phyloP scores from a whole-genome alignment of 2,797 vertebrate species.

The Anabas testudineus region DNA sequence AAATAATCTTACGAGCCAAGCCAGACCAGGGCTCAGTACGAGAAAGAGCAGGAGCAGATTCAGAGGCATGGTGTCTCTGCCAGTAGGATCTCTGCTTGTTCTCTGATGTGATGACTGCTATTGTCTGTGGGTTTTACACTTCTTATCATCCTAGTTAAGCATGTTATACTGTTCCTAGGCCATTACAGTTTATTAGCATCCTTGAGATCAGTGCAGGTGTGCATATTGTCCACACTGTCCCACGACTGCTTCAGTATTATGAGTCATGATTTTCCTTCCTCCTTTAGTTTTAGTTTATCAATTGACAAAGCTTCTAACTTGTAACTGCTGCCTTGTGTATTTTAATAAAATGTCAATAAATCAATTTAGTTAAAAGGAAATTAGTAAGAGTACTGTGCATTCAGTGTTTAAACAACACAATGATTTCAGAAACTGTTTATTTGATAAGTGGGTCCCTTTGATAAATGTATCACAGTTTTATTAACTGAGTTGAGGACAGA shows the following conservation, averaged over 20 bases:
- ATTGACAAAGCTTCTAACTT: background rate
- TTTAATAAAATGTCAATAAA: too few species aligned
- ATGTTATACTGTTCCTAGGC: background rate
- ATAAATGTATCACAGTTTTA: background rate
- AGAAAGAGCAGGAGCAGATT: constrained; percentile 17
- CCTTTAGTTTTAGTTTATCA: background rate
- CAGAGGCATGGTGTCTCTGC: constrained; percentile 3
- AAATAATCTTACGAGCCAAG: constrained; percentile 20
- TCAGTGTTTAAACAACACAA: background rate
- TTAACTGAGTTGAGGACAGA: background rate
- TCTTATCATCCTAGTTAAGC: constrained; percentile 5
- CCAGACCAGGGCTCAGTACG: constrained; percentile 10
- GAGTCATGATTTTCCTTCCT: background rate
- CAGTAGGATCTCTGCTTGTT: background rate
- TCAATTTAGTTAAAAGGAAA: too few species aligned
- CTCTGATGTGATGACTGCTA: constrained; percentile 2
- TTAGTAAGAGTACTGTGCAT: background rate
- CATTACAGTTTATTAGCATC: constrained; percentile 6
- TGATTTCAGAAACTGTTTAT: background rate
- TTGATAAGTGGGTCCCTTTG: background rate
- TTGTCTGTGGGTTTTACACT: background rate
- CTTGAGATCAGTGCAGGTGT: constrained; percentile 46
- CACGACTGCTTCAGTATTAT: background rate
- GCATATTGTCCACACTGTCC: background rate
- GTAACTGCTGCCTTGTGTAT: background rate